These are phyloP conservation scores for Dione juno DNA, from an alignment of 2,888 invertebrate genomes.

Conservation along the genomic window DNA sequence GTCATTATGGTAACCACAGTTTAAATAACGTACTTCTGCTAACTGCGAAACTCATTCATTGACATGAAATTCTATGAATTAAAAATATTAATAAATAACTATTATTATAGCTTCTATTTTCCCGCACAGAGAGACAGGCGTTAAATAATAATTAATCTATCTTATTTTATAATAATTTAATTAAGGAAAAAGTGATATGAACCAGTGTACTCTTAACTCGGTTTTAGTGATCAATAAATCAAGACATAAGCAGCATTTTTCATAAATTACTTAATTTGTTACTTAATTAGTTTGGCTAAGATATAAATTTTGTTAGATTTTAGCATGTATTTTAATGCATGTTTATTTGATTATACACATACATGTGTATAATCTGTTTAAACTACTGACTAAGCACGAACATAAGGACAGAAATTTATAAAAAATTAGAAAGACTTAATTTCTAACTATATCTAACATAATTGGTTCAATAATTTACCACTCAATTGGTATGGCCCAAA, in stretches of 20 bases:
- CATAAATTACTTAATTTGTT: constrained; percentile 2
- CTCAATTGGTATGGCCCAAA: neutral
- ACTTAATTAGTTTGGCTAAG: neutral
- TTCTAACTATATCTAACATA: neutral
- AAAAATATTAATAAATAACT: neutral
- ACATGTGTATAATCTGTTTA: neutral
- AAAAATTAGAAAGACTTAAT: neutral
- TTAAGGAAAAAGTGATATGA: too few relatives aligned
- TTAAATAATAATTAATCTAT: too few relatives aligned
- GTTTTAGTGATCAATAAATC: neutral
- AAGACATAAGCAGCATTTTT: neutral
- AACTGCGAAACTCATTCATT: too few relatives aligned
- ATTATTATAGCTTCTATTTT: neutral
- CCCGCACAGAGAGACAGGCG: too few relatives aligned
- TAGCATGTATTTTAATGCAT: constrained; percentile 6
- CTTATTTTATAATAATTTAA: too few relatives aligned
- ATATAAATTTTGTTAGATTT: neutral
- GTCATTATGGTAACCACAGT: too few relatives aligned
- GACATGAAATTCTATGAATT: neutral
- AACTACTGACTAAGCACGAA: constrained; percentile 2
- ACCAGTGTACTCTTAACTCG: too few relatives aligned
- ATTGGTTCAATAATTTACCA: neutral
- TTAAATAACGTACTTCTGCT: too few relatives aligned
- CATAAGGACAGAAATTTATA: neutral
- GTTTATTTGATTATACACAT: constrained; percentile 13